phyloP scores from a whole-genome alignment of 1,140 invertebrate species.

The Batillaria attramentaria region DNA sequence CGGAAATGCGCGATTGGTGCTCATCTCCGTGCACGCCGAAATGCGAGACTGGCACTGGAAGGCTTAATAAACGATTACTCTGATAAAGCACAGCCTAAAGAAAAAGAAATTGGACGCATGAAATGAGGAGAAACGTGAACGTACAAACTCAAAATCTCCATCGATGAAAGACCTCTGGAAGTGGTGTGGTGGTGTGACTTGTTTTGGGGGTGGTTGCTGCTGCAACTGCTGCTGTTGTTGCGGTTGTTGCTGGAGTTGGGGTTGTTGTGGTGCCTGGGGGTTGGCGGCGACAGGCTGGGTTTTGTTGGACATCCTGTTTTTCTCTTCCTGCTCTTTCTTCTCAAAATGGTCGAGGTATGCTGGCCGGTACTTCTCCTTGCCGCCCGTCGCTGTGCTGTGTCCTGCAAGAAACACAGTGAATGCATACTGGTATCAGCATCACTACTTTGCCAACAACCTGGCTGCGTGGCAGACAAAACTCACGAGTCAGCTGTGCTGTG shows the following conservation, averaged over 20 bases:
- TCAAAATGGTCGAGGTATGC: conserved; percentile 96
- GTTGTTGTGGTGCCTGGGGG: conserved; percentile 29
- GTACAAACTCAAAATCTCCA: conserved; percentile 72
- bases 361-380: conserved; percentile 83
- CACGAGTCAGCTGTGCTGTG: conserved; percentile 82
- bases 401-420: too few relatives aligned
- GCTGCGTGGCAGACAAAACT: too few relatives aligned
- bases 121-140: too few relatives aligned
- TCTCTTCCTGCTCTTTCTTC: conserved; percentile 86
- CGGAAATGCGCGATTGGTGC: too few relatives aligned
- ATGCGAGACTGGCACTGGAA: too few relatives aligned
- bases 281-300: conserved; percentile 32
- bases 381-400: conserved; percentile 86
- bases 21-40: too few relatives aligned
- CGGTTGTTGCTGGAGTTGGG: conserved; percentile 34
- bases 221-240: conserved; percentile 38
- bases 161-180: conserved; percentile 69
- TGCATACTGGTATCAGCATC: too few relatives aligned
- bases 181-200: conserved; percentile 64
- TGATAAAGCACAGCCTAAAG: too few relatives aligned
- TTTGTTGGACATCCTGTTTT: conserved; percentile 63
- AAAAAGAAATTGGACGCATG: too few relatives aligned
- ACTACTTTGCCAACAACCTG: too few relatives aligned
- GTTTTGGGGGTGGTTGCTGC: conserved; percentile 49
- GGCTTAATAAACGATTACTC: too few relatives aligned